Percentiles rank a stretch among this genome's conserved stretches.
Conservation (phyloP, 2,113 vertebrate genomes). For the Tachysurus vachellii region DNA sequence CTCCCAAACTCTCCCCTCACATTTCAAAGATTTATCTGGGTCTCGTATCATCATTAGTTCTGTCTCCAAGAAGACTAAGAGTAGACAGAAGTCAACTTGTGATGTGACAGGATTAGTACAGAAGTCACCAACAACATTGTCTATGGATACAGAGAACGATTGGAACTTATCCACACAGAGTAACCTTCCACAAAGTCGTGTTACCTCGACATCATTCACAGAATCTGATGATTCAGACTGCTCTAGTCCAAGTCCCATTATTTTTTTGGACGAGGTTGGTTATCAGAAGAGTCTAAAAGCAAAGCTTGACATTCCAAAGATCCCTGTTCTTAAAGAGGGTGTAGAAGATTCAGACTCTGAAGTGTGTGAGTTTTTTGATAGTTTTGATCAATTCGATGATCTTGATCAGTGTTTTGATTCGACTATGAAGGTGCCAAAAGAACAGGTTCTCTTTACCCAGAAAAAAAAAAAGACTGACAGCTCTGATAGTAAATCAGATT, state of each 20-base stretch:
- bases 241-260: conserved; percentile 95
- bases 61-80: conserved; percentile 67
- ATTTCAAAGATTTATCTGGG: conserved; percentile 75
- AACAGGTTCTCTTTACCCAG: conserved; percentile 63
- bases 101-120: conserved; percentile 76
- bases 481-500: conserved; percentile 65
- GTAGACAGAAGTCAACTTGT: conserved; percentile 68
- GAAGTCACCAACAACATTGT: conserved; percentile 73
- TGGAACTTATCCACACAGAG: conserved; percentile 82
- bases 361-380: conserved; percentile 98
- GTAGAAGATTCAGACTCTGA: conserved; percentile 98
- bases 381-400: conserved; percentile 96
- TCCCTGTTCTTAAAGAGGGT: conserved; percentile 87
- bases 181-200: conserved; percentile 67
- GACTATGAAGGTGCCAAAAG: conserved; percentile 62
- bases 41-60: conserved; percentile 76
- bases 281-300: conserved; percentile 96
- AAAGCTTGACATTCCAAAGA: conserved; percentile 92
- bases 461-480: conserved; percentile 72
- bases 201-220: conserved; percentile 75
- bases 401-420: conserved; percentile 80
- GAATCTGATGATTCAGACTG: conserved; percentile 94
- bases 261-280: conserved; percentile 96
- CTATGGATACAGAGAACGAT: conserved; percentile 80
- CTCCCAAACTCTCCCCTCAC: conserved; percentile 80